Conservation (phyloP, 2,888 invertebrate genomes). For the Nephrocerus scutellatus region DNA sequence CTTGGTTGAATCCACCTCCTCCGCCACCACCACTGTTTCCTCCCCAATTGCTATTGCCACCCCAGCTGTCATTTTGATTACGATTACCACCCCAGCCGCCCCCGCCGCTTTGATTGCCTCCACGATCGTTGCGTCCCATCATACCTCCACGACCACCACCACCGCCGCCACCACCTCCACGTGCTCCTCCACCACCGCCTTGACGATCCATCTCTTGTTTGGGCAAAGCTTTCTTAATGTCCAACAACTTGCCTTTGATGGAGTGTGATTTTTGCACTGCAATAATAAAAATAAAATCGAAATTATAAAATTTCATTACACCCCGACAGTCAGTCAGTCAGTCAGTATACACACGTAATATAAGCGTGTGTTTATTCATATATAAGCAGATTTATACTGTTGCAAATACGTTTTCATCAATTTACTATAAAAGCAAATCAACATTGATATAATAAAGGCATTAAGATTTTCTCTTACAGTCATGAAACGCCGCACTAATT, state of each 20-base stretch:
- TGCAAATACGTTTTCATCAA: slow-evolving; percentile 38
- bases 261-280: slow-evolving; percentile 71
- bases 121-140: slow-evolving; percentile 35
- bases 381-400: slow-evolving; percentile 18
- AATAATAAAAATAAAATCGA: slow-evolving; percentile 18
- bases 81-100: slow-evolving; percentile 50
- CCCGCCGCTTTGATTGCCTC: slow-evolving; percentile 20
- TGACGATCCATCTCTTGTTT: slow-evolving; percentile 74
- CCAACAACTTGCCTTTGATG: slow-evolving; percentile 74
- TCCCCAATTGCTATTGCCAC: slow-evolving; percentile 31
- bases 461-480: slow-evolving; percentile 37
- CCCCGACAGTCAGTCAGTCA: no score
- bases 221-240: slow-evolving; percentile 88
- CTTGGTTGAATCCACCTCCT: slow-evolving; percentile 9
- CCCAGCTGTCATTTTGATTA: slow-evolving; percentile 48
- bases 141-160: slow-evolving; percentile 48
- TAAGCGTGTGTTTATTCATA: no score
- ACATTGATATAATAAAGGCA: slow-evolving; percentile 38
- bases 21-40: slow-evolving; percentile 33
- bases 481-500: slow-evolving; percentile 39
- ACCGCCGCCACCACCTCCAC: slow-evolving; percentile 50
- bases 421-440: slow-evolving; percentile 24
- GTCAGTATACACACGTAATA: no score
- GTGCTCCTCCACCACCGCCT: slow-evolving; percentile 50
- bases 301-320: no score